Evolutionary conservation across 2,888 invertebrate species (phyloP), one percentile per base, ranked within the genome.

Genomic region (Tethea ocularis): DNA sequence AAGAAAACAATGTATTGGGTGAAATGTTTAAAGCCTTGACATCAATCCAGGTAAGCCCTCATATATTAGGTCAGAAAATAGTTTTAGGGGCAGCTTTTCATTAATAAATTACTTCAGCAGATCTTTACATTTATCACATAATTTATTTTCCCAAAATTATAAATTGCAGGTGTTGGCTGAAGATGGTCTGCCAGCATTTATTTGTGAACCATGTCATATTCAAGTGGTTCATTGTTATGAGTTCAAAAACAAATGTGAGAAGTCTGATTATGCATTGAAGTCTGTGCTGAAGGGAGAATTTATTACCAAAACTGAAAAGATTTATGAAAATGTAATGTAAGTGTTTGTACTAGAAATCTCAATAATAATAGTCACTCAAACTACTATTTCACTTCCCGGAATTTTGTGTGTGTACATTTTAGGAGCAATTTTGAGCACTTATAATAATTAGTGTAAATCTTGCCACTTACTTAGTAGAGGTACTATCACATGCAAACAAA

Each of bases 231-330:
- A 86, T 57, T 86, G 82, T 62, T 89, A 86, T 69, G 75, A 84
- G n/a, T 93, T 93, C 67, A 92, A 87, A 67, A 69, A 72, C n/a
- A 89, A 88, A 71, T 91, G 93, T 66, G 82, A 87, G 57, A 85
- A 84, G 26, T 84, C 93, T 3, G 83, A 93, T 62, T 75, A 64
- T 56, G 76, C 77, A 59, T 76, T 89, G 56, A 85, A 79, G 66
- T 79, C 86, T 24, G 68, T 88, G 36, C 57, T 84, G 15, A 83
- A 74, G 60, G 72, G 72, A 51, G 77, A 78, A 61, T 75, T 80
- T 59, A 52, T 67, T 54, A 57, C 61, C 56, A 75, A 80, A 67
- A 74, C 70, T 55, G 75, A 77, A 61, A 36, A 56, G 52, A 20
- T 52, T 52, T 58, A 63, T 55, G 46, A 59, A 6, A n/a, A 38